phyloP scores from a whole-genome alignment of 2,888 invertebrate species.

The Epirrita christyi region DNA sequence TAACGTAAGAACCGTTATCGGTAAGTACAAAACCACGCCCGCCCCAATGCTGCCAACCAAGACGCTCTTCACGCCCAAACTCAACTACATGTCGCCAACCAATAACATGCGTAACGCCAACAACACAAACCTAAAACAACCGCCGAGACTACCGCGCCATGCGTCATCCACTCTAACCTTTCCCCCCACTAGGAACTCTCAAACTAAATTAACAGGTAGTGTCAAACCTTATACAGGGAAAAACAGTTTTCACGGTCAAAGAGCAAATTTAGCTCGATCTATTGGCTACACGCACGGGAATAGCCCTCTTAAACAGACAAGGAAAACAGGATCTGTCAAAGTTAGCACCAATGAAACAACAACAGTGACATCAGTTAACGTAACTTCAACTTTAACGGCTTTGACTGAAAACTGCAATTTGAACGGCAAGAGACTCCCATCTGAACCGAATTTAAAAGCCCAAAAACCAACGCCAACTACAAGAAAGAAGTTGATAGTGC shows the following conservation, averaged over 20 bases:
- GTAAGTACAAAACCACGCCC: conserved; percentile 76
- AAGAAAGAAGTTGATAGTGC: conserved; percentile 73
- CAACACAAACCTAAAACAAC: conserved; percentile 73
- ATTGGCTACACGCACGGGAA: conserved; percentile 67
- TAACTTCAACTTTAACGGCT: conserved; percentile 74
- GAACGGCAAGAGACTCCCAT: conserved; percentile 75
- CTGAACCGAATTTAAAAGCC: conserved; percentile 71
- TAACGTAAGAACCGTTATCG: conserved; percentile 76
- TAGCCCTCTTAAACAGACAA: conserved; percentile 64
- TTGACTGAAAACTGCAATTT: conserved; percentile 78
- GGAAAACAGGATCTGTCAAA: conserved; percentile 65
- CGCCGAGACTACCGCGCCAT: conserved; percentile 62
- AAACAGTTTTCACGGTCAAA: conserved; percentile 73
- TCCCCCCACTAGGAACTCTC: conserved; percentile 75
- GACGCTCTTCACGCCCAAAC: conserved; percentile 71
- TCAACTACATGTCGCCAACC: conserved; percentile 79
- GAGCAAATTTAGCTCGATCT: conserved; percentile 75
- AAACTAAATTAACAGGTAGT: conserved; percentile 58
- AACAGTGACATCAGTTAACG: conserved; percentile 61
- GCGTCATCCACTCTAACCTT: conserved; percentile 77
- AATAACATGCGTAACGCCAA: conserved; percentile 73
- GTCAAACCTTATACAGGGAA: conserved; percentile 71
- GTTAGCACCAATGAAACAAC: conserved; percentile 57
- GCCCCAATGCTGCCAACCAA: conserved; percentile 75
- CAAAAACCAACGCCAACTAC: conserved; percentile 55